Conservation (phyloP, 2,888 invertebrate species). For the Siphlonurus alternatus region DNA sequence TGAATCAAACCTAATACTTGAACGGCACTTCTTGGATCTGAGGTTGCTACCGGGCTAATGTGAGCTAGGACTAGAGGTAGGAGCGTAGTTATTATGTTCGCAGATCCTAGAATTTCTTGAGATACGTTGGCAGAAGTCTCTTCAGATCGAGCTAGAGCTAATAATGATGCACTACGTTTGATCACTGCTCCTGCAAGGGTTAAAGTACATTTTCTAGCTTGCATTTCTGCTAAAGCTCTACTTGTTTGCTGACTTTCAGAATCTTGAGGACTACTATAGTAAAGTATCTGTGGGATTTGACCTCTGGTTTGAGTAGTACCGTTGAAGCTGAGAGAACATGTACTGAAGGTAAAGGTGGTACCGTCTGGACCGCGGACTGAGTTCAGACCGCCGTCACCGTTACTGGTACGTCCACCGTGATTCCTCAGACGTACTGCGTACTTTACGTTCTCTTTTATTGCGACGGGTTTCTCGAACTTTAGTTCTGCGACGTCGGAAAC, state of each 20-base stretch:
- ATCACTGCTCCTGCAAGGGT: constrained; percentile 62
- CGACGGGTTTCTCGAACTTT: constrained; percentile 75
- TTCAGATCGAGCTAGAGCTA: constrained; percentile 48
- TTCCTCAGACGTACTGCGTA: constrained; percentile 80
- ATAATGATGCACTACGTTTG: constrained; percentile 55
- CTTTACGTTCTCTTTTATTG: constrained; percentile 72
- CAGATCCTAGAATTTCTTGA: constrained; percentile 37
- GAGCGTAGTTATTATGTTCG: constrained; percentile 52
- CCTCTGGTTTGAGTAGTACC: constrained; percentile 92
- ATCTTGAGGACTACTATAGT: constrained; percentile 48
- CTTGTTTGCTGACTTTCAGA: constrained; percentile 38
- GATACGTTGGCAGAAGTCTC: constrained; percentile 16
- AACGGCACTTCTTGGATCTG: constrained; percentile 76
- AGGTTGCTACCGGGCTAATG: constrained; percentile 59
- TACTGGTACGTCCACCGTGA: constrained; percentile 81
- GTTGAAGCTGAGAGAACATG: constrained; percentile 85
- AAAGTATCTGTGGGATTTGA: constrained; percentile 84
- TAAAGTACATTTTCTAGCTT: constrained; percentile 51
- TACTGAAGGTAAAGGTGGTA: constrained; percentile 73
- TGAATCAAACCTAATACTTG: constrained; percentile 73
- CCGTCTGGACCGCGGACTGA: constrained; percentile 87
- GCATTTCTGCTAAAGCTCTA: constrained; percentile 38
- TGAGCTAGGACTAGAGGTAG: constrained; percentile 74
- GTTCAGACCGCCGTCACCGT: constrained; percentile 82
- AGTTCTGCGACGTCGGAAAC: constrained; percentile 69